Evolutionary conservation across 2,113 vertebrate genomes (phyloP).

Genomic region (Xiphorhynchus elegans): DNA sequence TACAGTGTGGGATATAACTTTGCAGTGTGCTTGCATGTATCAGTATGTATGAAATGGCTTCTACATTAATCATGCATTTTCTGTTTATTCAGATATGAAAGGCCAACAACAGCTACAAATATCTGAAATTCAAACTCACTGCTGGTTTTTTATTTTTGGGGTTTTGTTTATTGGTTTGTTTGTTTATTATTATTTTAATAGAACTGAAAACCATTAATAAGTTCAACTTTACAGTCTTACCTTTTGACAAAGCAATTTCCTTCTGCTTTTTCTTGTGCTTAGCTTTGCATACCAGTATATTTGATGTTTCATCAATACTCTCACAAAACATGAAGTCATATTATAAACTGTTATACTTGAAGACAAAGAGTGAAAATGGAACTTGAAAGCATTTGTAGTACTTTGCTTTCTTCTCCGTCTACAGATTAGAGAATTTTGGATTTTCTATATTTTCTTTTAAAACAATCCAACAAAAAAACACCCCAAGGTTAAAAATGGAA

Average conservation of each 20-base stretch:
- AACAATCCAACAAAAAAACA: not conserved
- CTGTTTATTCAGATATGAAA: not conserved
- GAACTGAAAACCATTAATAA: not conserved
- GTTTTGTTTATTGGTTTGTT: not conserved
- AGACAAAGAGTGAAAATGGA: not conserved
- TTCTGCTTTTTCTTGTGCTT: slow-evolving; percentile 16
- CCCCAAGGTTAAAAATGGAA: not conserved
- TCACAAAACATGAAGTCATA: not conserved
- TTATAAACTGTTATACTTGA: not conserved
- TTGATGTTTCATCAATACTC: not conserved
- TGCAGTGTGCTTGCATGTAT: not conserved
- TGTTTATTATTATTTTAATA: not conserved
- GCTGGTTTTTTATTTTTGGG: not conserved
- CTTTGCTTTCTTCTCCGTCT: not conserved
- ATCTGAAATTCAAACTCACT: not conserved
- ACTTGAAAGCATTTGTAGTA: not conserved
- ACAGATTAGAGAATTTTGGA: not conserved
- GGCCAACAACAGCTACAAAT: not conserved
- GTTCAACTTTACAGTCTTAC: not conserved
- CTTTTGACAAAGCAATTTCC: not conserved
- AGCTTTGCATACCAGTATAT: not conserved
- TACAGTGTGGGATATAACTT: not conserved
- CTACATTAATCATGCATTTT: not conserved
- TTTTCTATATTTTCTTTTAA: not conserved
- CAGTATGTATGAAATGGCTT: not conserved